These are phyloP conservation scores for Corydoras sp. DNA, from an alignment of 2,113 vertebrate genomes.

Conservation along the genomic window DNA sequence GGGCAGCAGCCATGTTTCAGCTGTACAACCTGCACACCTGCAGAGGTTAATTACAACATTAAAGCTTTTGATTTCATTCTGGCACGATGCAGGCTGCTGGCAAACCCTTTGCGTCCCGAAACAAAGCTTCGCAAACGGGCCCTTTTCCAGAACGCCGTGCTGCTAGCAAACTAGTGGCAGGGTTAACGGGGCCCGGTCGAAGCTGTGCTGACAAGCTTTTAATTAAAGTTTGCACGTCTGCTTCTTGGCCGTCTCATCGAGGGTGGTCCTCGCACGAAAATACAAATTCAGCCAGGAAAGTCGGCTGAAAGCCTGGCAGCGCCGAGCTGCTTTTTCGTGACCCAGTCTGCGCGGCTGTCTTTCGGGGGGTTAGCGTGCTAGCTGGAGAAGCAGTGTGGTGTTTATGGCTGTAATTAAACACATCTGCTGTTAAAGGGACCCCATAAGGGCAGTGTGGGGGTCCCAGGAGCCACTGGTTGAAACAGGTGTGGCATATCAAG, in stretches of 20 bases:
- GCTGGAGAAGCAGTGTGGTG: slow-evolving; percentile 57
- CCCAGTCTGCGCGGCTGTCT: slow-evolving; percentile 72
- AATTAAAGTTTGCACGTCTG: slow-evolving; percentile 87
- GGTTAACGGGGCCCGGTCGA: slow-evolving; percentile 79
- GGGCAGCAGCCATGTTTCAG: not conserved
- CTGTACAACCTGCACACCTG: not conserved
- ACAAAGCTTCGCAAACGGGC: slow-evolving; percentile 40
- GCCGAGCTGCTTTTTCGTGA: slow-evolving; percentile 75
- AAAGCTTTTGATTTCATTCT: not conserved
- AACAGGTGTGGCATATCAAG: slow-evolving; percentile 54
- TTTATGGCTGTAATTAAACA: slow-evolving; percentile 65
- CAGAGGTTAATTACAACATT: slow-evolving; percentile 7
- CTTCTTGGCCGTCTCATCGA: slow-evolving; percentile 60
- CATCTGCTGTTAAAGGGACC: slow-evolving; percentile 54
- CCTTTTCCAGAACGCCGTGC: slow-evolving; percentile 4
- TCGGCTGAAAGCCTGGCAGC: slow-evolving; percentile 60
- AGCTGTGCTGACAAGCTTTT: slow-evolving; percentile 87
- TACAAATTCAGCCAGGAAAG: slow-evolving; percentile 62
- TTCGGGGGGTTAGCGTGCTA: slow-evolving; percentile 57
- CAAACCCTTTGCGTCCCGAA: not conserved
- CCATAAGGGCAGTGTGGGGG: slow-evolving; percentile 25
- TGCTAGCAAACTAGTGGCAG: slow-evolving; percentile 62
- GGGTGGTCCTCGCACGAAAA: slow-evolving; percentile 72
- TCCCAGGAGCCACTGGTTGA: slow-evolving; percentile 38
- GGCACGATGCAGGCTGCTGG: not conserved